Evolutionary conservation across 2,888 invertebrate genomes (phyloP), one percentile per base, ranked within the genome.

Genomic region (Apodemia duryi): DNA sequence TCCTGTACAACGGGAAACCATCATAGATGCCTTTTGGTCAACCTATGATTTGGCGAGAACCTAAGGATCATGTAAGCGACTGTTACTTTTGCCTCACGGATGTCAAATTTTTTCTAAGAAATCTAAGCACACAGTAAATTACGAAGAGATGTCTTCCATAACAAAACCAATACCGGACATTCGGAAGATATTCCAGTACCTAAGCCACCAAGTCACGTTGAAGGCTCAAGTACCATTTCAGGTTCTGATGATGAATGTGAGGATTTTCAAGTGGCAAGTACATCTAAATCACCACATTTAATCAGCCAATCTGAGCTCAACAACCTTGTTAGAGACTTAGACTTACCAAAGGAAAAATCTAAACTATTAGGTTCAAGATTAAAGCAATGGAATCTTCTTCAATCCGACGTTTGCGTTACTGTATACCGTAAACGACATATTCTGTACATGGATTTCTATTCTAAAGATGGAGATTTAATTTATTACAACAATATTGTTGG

Each of bases 1-100:
- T 10, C 13, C 13, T 9, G 49, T 49, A 13, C 13, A 46, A 46
- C 9, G 46, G 49, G n/a, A 49, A 49, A 49, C 13, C 49, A 49
- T 13, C 49, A 49, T 10, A 49, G 13, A 49, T 49, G 49, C 49
- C 13, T 49, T 49, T 49, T 49, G 49, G 49, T 49, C 49, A 49
- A 49, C 49, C 49, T 49, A 49, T 49, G 49, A 49, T 49, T 49
- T 49, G 49, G 49, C 49, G 49, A 49, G 49, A 49, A 49, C 49
- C 49, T 49, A 49, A 49, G 49, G 21, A 21, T 21, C 21, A 21
- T 21, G 21, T 21, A 21, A 21, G 21, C 4, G n/a, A 13, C 49
- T 49, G 49, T 49, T 13, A 49, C 35, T 35, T 35, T 35, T 35
- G 35, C 35, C n/a, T 4, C 11, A 49, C 49, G n/a, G 49, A 49